Evolutionary conservation across 2,113 vertebrate genomes (phyloP).

Genomic region (Blennius ocellaris): DNA sequence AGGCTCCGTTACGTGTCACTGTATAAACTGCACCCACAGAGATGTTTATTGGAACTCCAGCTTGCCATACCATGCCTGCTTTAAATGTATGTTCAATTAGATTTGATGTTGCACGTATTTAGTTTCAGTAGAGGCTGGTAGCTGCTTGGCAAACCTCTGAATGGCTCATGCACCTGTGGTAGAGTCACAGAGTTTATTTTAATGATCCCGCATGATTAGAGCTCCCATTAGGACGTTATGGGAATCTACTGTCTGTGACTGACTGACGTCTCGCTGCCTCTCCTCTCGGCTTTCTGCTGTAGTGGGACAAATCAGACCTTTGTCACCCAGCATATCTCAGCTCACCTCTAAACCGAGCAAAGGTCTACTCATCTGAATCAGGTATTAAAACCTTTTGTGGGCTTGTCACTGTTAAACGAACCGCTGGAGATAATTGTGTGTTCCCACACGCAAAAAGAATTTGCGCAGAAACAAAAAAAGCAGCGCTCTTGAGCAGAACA

Average conservation of each 20-base stretch:
- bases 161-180: background rate
- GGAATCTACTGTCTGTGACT: background rate
- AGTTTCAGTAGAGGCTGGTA: background rate
- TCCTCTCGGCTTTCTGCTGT: background rate
- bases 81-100: background rate
- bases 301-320: background rate
- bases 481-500: background rate
- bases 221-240: background rate
- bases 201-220: background rate
- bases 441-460: too few relatives aligned
- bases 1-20: background rate
- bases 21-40: background rate
- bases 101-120: background rate
- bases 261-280: background rate
- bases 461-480: background rate
- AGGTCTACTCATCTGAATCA: constrained; percentile 2
- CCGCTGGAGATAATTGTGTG: too few relatives aligned
- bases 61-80: background rate
- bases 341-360: background rate
- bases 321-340: background rate
- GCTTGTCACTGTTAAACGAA: background rate
- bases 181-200: background rate
- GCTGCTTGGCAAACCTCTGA: background rate
- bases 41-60: background rate
- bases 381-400: background rate